Evolutionary conservation across 2,113 vertebrate genomes (phyloP), one percentile per base, ranked within the genome.

Genomic region (Canis aureus): DNA sequence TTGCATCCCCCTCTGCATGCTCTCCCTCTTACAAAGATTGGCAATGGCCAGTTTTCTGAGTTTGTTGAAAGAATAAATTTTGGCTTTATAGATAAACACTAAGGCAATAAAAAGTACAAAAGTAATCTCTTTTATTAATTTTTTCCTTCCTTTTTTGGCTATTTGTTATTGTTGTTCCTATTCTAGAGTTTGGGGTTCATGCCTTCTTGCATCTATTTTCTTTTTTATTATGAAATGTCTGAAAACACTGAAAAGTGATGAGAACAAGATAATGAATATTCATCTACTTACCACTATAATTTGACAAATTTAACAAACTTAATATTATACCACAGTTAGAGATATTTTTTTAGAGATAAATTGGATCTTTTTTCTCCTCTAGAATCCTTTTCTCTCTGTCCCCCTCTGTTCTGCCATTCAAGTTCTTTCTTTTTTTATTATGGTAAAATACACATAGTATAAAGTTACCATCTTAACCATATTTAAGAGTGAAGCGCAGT

Each of bases 191-290:
- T 43, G 29, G 71, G 22, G 43, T 79, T 93, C 19, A 15, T 62
- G 80, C 53, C n/a, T 83, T 84, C 35, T 4, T 81, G 81, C 22
- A n/a, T 66, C 67, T 78, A 5, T 88, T 96, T 95, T 84, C 69
- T 38, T 95, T 80, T 57, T 69, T 69, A 32, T 84, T 93, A 64
- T n/a, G 17, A 96, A 67, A 87, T 79, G 87, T 74, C 81, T 97
- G 55, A 92, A 66, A 92, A 87, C 84, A 76, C 51, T 87, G 49
- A 57, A 89, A 93, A 96, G 57, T 76, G 57, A 89, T 23, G 32
- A 90, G 82, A 69, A 66, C 60, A 82, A 82, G 91, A 82, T 79
- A 78, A 66, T 69, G 29, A 82, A 67, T 86, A 59, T 5, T 73
- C 88, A 38, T 22, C 51, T 59, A 43, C 64, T 79, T 19, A 64